phyloP scores from a whole-genome alignment of 2,113 vertebrate genomes.

The Ciconia stormi region DNA sequence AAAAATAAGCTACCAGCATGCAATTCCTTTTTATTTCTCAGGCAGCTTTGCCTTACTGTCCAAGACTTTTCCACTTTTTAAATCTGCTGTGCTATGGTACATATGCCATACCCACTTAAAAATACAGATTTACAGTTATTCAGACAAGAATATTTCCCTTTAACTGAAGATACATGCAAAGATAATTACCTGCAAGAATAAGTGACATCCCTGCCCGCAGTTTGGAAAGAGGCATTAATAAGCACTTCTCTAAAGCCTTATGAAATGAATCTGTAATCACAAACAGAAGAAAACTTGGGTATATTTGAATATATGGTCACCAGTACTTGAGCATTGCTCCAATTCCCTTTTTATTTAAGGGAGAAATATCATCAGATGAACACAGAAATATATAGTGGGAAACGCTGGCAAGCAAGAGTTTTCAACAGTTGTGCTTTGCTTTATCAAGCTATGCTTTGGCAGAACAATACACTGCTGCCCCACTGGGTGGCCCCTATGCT shows the following conservation, averaged over 20 bases:
- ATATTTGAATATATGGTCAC: background rate
- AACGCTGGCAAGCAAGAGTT: background rate
- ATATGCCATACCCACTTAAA: background rate
- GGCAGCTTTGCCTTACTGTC: background rate
- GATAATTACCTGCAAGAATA: background rate
- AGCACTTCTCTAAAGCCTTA: background rate
- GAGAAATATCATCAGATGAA: background rate
- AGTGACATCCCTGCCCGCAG: background rate
- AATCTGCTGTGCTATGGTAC: background rate
- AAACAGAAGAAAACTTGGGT: background rate
- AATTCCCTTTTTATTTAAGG: background rate
- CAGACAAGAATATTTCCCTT: background rate
- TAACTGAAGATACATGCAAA: background rate
- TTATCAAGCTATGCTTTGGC: background rate
- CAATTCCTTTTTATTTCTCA: background rate
- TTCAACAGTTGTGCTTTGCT: background rate
- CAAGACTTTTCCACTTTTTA: background rate
- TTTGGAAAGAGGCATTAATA: background rate
- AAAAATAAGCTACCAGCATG: background rate
- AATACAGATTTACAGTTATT: background rate
- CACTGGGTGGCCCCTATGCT: slow-evolving; percentile 18
- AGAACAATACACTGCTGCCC: background rate
- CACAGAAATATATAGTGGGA: background rate
- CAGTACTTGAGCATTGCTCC: background rate
- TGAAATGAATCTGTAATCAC: background rate